These are phyloP conservation scores for Zygothrica quintamaculata DNA, from an alignment of 2,888 invertebrate genomes.

Conservation along the genomic window DNA sequence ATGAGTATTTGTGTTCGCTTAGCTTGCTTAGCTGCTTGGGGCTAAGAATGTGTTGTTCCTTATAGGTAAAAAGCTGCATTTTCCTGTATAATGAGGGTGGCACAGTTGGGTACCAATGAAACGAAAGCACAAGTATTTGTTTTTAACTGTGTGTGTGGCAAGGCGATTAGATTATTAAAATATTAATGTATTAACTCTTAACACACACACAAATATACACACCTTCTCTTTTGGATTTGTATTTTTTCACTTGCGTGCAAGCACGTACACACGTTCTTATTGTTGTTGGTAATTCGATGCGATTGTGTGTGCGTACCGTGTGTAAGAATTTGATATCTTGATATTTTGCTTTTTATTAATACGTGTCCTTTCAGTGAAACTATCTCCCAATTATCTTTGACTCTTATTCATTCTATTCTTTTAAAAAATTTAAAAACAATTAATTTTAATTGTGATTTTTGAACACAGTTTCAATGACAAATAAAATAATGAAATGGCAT, in stretches of 20 bases:
- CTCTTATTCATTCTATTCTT: no score
- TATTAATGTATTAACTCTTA: neutral
- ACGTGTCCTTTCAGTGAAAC: no score
- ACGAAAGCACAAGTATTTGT: conserved; percentile 4
- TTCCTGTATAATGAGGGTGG: conserved; percentile 49
- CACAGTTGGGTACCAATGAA: conserved; percentile 19
- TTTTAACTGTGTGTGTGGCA: conserved; percentile 10
- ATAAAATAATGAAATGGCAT: no score
- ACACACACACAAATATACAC: conserved; percentile 13
- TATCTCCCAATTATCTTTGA: no score
- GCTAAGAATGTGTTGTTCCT: conserved; percentile 89
- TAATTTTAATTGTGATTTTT: no score
- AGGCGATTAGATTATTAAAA: conserved; percentile 24
- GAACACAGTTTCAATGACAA: no score
- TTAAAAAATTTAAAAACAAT: no score
- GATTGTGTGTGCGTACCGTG: conserved; percentile 19
- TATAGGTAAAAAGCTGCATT: conserved; percentile 76
- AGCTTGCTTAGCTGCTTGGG: conserved; percentile 95
- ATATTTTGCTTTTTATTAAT: no score
- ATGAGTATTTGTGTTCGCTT: conserved; percentile 98
- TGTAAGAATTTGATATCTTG: conserved; percentile 32
- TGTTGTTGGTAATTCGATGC: conserved; percentile 14
- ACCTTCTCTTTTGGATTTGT: conserved; percentile 47
- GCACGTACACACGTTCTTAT: conserved; percentile 15
- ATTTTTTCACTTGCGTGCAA: conserved; percentile 61